Conservation (phyloP, 1,140 invertebrate species). For the Caenorhabditis tropicalis region DNA sequence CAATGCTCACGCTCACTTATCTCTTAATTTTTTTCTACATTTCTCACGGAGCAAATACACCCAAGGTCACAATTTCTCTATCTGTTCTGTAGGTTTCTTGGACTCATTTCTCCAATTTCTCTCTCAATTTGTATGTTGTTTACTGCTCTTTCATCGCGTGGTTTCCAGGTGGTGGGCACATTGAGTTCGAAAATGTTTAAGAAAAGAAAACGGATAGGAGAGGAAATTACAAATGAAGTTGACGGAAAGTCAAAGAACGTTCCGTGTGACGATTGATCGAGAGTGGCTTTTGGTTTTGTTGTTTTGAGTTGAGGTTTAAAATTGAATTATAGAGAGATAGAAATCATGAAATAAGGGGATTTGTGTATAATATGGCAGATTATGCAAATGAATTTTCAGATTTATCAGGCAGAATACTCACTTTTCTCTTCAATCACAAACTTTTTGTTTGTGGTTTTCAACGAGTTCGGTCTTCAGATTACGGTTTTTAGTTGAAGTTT, state of each 20-base stretch:
- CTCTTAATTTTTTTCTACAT: conserved; percentile 3
- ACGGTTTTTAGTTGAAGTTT: no score
- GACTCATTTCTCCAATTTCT: not conserved
- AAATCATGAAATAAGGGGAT: no score
- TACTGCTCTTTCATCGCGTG: conserved; percentile 3
- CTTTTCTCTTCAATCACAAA: no score
- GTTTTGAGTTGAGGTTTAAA: not conserved
- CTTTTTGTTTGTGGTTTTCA: no score
- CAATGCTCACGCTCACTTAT: not conserved
- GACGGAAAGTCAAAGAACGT: conserved; percentile 8
- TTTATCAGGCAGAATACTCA: no score
- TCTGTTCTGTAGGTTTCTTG: not conserved
- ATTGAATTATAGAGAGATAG: no score
- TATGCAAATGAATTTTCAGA: no score
- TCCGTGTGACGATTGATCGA: not conserved
- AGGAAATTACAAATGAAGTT: not conserved
- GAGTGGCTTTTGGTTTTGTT: not conserved
- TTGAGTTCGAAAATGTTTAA: conserved; percentile 18
- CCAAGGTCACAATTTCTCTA: conserved; percentile 20
- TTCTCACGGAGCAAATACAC: conserved; percentile 25
- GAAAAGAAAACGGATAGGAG: not conserved
- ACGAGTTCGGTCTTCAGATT: no score
- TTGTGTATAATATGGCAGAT: no score
- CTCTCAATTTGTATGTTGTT: not conserved
- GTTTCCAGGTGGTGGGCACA: conserved; percentile 21